Conservation (phyloP, 53 echinoderm and acorn worm genomes). For the Echinarachnius parma region DNA sequence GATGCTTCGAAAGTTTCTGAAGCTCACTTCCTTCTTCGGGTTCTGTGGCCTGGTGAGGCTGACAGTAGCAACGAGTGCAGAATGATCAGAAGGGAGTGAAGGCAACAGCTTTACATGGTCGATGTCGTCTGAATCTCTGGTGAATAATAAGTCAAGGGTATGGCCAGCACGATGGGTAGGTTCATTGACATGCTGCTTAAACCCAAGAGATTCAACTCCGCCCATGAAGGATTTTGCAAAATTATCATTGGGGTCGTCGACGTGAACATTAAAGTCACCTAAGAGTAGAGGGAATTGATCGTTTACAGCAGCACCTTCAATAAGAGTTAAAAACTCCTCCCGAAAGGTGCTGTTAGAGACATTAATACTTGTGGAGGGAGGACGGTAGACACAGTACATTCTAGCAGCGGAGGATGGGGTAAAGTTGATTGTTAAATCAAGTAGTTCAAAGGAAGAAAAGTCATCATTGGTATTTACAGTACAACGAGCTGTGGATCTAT, state of each 20-base stretch:
- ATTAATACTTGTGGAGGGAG: conserved; percentile 30
- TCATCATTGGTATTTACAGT: conserved; percentile 8
- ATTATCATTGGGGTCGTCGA: conserved; percentile 14
- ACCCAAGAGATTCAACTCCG: no score
- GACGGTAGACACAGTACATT: conserved; percentile 15
- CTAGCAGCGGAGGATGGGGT: conserved; percentile 5
- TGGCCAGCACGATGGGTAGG: conserved; percentile 22
- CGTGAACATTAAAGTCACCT: conserved; percentile 7
- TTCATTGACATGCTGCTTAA: conserved; percentile 8
- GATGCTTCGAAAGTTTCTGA: conserved; percentile 17
- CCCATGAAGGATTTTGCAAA: no score
- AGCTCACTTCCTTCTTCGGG: conserved; percentile 25
- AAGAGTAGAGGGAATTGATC: conserved; percentile 13
- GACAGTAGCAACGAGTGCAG: conserved; percentile 16
- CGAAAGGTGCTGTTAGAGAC: background rate
- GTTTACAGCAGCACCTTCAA: conserved; percentile 2
- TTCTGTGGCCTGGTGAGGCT: no score
- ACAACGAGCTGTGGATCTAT: conserved; percentile 9
- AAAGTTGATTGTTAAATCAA: conserved; percentile 14
- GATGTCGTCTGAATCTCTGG: no score
- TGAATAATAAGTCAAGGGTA: conserved; percentile 12
- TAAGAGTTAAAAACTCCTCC: conserved; percentile 27
- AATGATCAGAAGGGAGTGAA: background rate
- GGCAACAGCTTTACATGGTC: conserved; percentile 10
- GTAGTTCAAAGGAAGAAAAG: conserved; percentile 26